Percentiles rank a stretch among this genome's conserved stretches.
phyloP scores from a whole-genome alignment of 1,140 invertebrate species.

The Plectus sambesii region DNA sequence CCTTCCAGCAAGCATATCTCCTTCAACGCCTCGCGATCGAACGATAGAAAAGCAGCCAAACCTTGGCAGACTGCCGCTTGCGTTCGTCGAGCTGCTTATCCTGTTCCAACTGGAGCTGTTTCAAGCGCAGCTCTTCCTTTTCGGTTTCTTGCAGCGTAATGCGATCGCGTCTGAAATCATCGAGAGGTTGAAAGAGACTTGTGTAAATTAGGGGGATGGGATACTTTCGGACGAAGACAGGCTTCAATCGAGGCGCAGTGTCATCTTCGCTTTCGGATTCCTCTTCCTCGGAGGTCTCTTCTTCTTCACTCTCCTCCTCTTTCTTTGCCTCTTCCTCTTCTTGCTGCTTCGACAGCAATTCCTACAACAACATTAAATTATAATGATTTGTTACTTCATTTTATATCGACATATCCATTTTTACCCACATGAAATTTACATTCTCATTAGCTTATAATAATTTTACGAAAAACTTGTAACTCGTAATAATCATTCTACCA shows the following conservation, averaged over 20 bases:
- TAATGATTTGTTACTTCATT: too few species aligned
- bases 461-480: too few species aligned
- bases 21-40: too few species aligned
- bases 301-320: constrained; percentile 56
- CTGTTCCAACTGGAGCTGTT: constrained; percentile 66
- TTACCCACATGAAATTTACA: too few species aligned
- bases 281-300: constrained; percentile 64
- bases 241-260: constrained; percentile 75
- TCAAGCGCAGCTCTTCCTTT: constrained; percentile 68
- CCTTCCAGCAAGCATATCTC: too few species aligned
- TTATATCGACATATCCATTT: too few species aligned
- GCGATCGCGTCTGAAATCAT: constrained; percentile 59
- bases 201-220: too few species aligned
- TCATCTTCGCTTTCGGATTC: constrained; percentile 66
- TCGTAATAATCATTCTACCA: too few species aligned
- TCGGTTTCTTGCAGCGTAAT: constrained; percentile 89
- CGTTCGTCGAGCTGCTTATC: constrained; percentile 69
- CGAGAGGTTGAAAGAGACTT: too few species aligned
- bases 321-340: constrained; percentile 53
- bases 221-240: constrained; percentile 82
- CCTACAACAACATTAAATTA: too few species aligned
- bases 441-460: too few species aligned
- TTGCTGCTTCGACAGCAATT: constrained; percentile 59
- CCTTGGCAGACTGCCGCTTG: constrained; percentile 66
- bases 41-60: too few species aligned